Evolutionary conservation across 2,888 invertebrate genomes (phyloP), one percentile per base, ranked within the genome.

Genomic region (Lordiphosa fenestrarum): DNA sequence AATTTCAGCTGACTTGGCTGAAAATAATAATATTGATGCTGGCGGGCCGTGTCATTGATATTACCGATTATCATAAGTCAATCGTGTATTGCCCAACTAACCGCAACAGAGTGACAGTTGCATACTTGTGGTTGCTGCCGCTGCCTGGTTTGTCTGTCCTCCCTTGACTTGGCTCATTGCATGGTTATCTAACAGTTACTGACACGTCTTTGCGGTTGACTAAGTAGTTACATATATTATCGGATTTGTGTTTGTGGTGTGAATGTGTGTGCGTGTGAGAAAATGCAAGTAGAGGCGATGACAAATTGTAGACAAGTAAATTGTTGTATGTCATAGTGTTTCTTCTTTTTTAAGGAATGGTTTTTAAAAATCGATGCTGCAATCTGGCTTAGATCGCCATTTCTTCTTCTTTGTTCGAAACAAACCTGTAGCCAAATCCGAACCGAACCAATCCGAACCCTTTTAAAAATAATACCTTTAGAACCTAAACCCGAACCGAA

Each of bases 151-250:
- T 9, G 9, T 39, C 25, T 21, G 3, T 4, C 5, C 23, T 25
- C 13, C 6, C 23, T 35, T 39, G 37, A 39, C 15, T 44, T 33
- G 15, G n/a, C 35, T 41, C 51, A 58, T 53, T 57, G 60, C 50
- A 53, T 21, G 59, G 53, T 78, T 82, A 83, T 66, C 69, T 58
- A 75, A 75, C 66, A 62, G 50, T 63, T 75, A 69, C 66, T 51
- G 53, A 57, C 73, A 69, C 61, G 54, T 54, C 50, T 75, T 66
- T 80, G 75, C 41, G 75, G 75, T 76, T 50, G 56, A 56, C 70
- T 66, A 57, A 62, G 58, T 37, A 46, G 66, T 57, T 46, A 66
- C 58, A 40, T 53, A 44, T 44, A 59, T 38, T 12, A 21, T 13
- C 19, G 42, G 7, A 66, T 41, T 21, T 70, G 60, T 56, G 48